A percentile compares a stretch with the other conserved stretches of the same genome.
Conservation (phyloP, 2,113 vertebrate species). For the Chroicocephalus ridibundus region DNA sequence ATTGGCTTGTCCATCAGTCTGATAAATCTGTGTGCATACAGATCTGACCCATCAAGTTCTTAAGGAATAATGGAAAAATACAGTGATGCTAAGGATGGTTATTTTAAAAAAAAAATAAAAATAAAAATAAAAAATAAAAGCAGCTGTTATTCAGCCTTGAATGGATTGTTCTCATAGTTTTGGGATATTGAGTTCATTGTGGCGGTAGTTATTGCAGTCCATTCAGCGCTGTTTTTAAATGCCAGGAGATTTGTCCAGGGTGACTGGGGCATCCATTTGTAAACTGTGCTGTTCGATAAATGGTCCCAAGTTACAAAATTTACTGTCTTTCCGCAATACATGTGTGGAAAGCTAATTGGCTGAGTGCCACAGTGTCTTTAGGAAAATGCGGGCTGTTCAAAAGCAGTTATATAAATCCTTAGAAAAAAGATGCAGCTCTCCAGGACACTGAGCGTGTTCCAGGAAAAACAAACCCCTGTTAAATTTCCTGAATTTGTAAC, state of each 20-base stretch:
- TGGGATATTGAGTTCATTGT: neutral
- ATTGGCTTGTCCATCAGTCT: neutral
- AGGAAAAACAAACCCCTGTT: neutral
- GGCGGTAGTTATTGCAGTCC: conserved; percentile 14
- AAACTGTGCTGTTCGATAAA: neutral
- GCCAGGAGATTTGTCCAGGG: neutral
- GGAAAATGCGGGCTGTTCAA: neutral
- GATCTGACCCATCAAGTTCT: neutral
- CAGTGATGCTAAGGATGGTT: neutral
- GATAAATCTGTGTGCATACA: neutral
- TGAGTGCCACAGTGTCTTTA: neutral
- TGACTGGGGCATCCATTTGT: neutral
- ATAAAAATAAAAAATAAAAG: neutral
- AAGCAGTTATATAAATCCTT: neutral
- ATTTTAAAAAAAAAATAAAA: neutral
- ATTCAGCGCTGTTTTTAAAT: conserved; percentile 34
- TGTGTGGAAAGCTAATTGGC: neutral
- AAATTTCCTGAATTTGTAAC: neutral
- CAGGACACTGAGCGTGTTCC: neutral
- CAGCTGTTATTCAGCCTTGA: neutral
- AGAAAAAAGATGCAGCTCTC: neutral
- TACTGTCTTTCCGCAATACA: neutral
- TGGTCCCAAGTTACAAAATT: neutral
- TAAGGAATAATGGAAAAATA: neutral
- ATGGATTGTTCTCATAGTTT: neutral